These are phyloP conservation scores for Catocala nupta DNA, from an alignment of 2,888 invertebrate genomes.

Conservation along the genomic window DNA sequence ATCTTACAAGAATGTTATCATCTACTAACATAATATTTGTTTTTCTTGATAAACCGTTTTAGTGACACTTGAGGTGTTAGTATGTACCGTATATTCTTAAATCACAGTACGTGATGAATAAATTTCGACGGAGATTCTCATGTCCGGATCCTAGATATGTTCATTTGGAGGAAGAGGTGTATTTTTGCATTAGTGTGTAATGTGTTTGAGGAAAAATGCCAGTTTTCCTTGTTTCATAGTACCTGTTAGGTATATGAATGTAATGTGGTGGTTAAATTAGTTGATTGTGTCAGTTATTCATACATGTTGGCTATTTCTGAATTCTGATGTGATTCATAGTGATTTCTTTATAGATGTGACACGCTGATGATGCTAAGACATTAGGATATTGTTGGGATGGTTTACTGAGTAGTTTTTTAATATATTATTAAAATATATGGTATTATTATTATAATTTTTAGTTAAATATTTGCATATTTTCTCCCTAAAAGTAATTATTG, in stretches of 20 bases:
- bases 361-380: not conserved
- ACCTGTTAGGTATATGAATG: conserved; percentile 15
- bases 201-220: conserved; percentile 15
- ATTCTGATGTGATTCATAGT: conserved; percentile 34
- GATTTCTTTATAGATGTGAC: conserved; percentile 30
- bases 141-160: conserved; percentile 66
- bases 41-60: conserved; percentile 58
- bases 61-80: conserved; percentile 40
- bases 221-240: conserved; percentile 24
- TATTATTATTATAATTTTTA: too few species aligned
- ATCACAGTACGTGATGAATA: conserved; percentile 54
- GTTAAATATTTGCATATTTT: too few species aligned
- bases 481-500: too few species aligned
- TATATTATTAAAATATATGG: too few species aligned
- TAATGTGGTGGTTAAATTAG: conserved; percentile 29
- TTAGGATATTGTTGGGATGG: not conserved
- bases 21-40: conserved; percentile 62
- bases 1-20: conserved; percentile 54
- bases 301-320: conserved; percentile 21
- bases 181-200: conserved; percentile 38
- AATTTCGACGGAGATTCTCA: conserved; percentile 61
- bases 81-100: conserved; percentile 43
- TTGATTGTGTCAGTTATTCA: conserved; percentile 16
- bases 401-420: not conserved
- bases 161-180: conserved; percentile 63